A percentile compares a stretch with the other conserved stretches of the same genome.
Evolutionary conservation across 2,113 vertebrate genomes (phyloP).

Genomic region (Lophura nycthemera): DNA sequence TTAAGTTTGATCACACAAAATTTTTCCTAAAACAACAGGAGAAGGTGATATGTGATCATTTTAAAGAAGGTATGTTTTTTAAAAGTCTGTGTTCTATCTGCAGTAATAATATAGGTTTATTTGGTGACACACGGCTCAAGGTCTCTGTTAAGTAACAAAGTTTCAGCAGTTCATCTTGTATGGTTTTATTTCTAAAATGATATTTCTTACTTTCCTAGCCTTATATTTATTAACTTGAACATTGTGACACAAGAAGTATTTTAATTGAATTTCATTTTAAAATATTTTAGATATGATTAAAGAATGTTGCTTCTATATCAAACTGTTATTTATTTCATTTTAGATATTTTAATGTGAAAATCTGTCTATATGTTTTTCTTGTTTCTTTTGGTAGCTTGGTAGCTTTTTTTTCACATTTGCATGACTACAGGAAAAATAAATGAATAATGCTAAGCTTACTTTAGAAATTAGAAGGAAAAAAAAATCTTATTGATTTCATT

Average conservation of each 20-base stretch:
- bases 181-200: neutral
- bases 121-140: neutral
- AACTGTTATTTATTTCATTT: neutral
- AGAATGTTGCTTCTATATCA: neutral
- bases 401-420: neutral
- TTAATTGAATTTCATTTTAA: neutral
- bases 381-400: neutral
- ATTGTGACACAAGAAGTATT: neutral
- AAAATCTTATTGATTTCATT: neutral
- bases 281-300: neutral
- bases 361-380: neutral
- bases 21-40: conserved; percentile 84
- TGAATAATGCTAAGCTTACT: neutral
- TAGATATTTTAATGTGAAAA: neutral
- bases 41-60: conserved; percentile 71
- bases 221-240: neutral
- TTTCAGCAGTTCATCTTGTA: neutral
- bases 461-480: neutral
- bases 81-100: neutral
- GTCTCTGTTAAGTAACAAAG: neutral
- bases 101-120: neutral
- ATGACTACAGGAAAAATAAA: neutral
- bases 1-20: conserved; percentile 79
- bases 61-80: conserved; percentile 66
- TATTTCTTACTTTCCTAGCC: neutral